These are phyloP conservation scores for Philantomba maxwellii DNA, from an alignment of 2,113 vertebrate genomes.

Conservation along the genomic window DNA sequence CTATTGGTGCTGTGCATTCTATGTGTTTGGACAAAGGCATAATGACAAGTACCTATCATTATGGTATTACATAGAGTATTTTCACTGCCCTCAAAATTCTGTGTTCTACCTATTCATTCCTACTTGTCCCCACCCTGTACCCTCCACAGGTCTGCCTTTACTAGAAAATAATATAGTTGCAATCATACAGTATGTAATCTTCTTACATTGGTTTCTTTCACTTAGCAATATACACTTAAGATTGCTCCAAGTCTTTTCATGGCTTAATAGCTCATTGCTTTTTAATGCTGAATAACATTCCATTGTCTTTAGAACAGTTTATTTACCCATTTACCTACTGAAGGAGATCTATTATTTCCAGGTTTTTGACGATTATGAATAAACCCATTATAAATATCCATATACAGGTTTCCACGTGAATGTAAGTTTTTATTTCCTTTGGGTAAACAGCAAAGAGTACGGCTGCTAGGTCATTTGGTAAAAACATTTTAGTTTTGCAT, in stretches of 20 bases:
- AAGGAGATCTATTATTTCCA: background rate
- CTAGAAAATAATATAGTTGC: background rate
- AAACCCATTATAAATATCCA: background rate
- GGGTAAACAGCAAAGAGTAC: background rate
- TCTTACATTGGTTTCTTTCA: background rate
- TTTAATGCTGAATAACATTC: background rate
- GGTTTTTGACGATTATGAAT: background rate
- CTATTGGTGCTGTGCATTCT: background rate
- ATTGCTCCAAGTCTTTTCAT: background rate
- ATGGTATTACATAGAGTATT: background rate
- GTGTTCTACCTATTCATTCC: background rate
- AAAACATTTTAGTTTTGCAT: background rate
- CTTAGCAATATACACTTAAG: background rate
- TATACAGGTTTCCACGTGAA: background rate
- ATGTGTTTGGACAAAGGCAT: background rate
- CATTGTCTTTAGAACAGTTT: background rate
- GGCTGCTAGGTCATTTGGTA: background rate
- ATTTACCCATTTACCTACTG: background rate
- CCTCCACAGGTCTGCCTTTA: background rate
- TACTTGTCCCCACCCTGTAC: background rate
- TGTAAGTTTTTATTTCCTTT: background rate
- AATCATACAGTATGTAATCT: background rate
- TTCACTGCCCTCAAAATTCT: background rate
- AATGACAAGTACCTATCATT: background rate
- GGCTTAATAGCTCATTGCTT: background rate